These are phyloP conservation scores for Hirudinaria manillensis DNA, from an alignment of 2,888 invertebrate species.

Conservation along the genomic window DNA sequence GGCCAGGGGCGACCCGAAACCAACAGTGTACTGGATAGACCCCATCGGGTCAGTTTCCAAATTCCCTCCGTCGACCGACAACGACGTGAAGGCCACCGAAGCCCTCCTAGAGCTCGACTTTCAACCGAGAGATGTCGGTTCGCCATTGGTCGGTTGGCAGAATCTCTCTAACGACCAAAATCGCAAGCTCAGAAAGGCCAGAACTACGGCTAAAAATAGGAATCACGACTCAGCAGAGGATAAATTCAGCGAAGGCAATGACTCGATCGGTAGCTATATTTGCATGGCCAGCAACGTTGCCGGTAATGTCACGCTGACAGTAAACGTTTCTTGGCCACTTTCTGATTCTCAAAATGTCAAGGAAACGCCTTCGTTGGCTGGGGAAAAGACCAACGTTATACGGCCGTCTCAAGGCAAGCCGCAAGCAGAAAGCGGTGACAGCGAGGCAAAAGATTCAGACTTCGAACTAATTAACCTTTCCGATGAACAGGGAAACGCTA, in stretches of 20 bases:
- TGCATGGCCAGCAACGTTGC: conserved; percentile 51
- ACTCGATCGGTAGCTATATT: conserved; percentile 43
- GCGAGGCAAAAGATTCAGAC: background rate
- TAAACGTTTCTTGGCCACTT: conserved; percentile 49
- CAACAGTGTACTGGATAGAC: conserved; percentile 50
- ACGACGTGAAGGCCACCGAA: conserved; percentile 34
- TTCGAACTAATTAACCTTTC: no score
- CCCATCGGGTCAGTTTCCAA: conserved; percentile 46
- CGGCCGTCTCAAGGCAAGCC: background rate
- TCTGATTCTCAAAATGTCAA: background rate
- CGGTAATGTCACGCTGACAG: conserved; percentile 50
- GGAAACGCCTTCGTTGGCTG: background rate
- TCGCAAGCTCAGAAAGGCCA: background rate
- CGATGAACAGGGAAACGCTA: background rate
- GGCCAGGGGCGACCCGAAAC: conserved; percentile 51
- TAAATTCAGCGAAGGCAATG: background rate
- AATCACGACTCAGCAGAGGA: background rate
- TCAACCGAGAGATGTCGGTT: background rate
- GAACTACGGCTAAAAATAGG: no score
- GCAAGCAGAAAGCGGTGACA: conserved; percentile 1
- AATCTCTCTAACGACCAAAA: background rate
- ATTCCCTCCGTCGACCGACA: conserved; percentile 42
- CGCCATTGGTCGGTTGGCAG: no score
- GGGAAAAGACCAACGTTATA: background rate
- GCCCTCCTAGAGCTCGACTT: background rate